A percentile compares a stretch with the other conserved stretches of the same genome.
Conservation (phyloP, 2,113 vertebrate genomes). For the Laterallus jamaicensis region DNA sequence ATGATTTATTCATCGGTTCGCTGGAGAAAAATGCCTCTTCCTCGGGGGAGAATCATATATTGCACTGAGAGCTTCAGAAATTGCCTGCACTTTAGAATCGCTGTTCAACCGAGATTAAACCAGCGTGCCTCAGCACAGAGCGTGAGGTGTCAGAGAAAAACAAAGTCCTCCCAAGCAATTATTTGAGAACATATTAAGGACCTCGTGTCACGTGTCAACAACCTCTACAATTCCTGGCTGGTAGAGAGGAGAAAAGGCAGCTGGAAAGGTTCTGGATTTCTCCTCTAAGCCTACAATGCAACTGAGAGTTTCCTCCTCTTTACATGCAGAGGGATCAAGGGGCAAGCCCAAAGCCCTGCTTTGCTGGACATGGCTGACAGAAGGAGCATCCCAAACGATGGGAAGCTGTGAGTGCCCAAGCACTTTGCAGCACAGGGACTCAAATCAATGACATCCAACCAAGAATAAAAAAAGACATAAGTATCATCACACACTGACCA, state of each 20-base stretch:
- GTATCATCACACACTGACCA: not conserved
- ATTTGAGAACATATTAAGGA: constrained; percentile 5
- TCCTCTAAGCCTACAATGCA: not conserved
- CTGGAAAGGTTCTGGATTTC: not conserved
- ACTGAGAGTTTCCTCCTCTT: not conserved
- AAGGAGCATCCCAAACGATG: not conserved
- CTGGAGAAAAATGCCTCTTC: constrained; percentile 53
- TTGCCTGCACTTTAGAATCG: constrained; percentile 29
- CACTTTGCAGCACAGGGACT: not conserved
- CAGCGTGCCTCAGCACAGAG: not conserved
- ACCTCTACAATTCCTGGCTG: not conserved
- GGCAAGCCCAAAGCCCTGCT: not conserved
- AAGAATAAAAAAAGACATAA: not conserved
- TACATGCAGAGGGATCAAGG: not conserved
- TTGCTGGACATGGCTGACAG: not conserved
- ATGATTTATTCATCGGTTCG: constrained; percentile 63
- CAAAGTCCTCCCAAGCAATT: constrained; percentile 21
- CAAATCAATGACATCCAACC: rapidly evolving
- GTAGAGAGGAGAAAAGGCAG: not conserved
- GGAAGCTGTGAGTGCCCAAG: not conserved
- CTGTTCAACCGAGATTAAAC: constrained; percentile 14
- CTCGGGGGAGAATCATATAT: constrained; percentile 15
- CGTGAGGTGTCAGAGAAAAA: not conserved
- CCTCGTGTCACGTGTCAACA: not conserved
- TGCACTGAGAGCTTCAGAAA: constrained; percentile 32